Evolutionary conservation across 2,797 vertebrate genomes (phyloP).

Genomic region (Mormyrops attenuatus): DNA sequence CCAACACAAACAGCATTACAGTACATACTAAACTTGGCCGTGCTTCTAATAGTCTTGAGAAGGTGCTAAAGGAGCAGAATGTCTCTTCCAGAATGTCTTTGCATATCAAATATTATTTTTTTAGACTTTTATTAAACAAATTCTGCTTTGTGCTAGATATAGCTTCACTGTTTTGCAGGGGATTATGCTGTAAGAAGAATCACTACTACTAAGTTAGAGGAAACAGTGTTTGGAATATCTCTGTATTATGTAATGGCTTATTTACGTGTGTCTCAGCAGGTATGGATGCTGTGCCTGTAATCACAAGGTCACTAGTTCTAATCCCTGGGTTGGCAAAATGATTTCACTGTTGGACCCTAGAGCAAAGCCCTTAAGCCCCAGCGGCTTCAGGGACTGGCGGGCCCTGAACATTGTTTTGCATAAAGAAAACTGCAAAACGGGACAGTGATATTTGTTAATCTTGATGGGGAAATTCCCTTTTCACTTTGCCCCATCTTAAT

Average conservation of each 20-base stretch:
- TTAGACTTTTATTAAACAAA: neutral
- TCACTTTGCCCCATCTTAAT: neutral
- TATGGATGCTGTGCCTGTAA: neutral
- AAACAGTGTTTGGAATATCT: neutral
- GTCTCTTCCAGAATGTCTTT: neutral
- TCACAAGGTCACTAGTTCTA: neutral
- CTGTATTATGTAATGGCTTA: neutral
- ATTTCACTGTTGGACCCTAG: neutral
- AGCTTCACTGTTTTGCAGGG: neutral
- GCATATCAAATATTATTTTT: neutral
- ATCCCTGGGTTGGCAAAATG: neutral
- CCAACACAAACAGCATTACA: neutral
- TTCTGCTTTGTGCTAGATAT: neutral
- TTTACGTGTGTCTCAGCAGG: neutral
- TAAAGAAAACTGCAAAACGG: neutral
- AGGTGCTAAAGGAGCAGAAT: neutral
- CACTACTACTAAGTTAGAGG: neutral
- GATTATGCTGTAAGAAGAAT: neutral
- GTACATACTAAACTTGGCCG: neutral
- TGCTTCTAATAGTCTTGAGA: neutral
- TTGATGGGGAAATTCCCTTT: neutral
- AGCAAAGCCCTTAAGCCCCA: neutral
- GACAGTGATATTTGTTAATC: neutral
- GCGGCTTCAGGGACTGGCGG: neutral
- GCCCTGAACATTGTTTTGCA: neutral